Evolutionary conservation across 2,797 vertebrate genomes (phyloP).

Genomic region (Sternotherus odoratus): DNA sequence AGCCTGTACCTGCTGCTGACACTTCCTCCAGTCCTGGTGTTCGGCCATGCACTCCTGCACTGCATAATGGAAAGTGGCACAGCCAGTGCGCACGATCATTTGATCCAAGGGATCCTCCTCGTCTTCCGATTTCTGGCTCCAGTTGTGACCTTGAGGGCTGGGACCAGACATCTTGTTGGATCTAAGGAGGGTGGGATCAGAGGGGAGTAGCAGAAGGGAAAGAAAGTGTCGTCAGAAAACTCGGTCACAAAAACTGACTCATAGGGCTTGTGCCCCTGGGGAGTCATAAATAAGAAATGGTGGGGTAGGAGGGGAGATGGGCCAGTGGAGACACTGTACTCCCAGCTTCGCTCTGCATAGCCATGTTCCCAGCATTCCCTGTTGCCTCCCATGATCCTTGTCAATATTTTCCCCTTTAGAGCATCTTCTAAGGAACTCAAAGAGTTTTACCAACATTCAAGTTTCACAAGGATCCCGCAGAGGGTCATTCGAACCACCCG

Average conservation of each 20-base stretch:
- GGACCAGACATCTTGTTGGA: slow-evolving; percentile 72
- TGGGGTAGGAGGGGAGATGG: neutral
- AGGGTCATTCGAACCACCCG: neutral
- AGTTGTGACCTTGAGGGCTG: slow-evolving; percentile 80
- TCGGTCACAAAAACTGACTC: neutral
- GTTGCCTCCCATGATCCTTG: fast-evolving
- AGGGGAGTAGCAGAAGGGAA: fast-evolving
- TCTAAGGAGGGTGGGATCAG: fast-evolving
- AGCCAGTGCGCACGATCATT: slow-evolving; percentile 89
- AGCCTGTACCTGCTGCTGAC: slow-evolving; percentile 86
- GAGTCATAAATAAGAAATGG: neutral
- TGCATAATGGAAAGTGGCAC: slow-evolving; percentile 85
- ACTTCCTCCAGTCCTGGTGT: slow-evolving; percentile 91
- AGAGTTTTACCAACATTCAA: neutral
- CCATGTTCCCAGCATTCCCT: neutral
- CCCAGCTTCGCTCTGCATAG: too few relatives aligned
- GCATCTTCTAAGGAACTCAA: neutral
- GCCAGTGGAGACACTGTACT: neutral
- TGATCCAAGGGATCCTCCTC: slow-evolving; percentile 90
- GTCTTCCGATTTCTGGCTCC: slow-evolving; percentile 79
- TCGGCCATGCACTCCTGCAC: slow-evolving; percentile 94
- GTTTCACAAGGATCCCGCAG: neutral
- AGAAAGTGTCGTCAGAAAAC: neutral
- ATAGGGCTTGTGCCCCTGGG: neutral
- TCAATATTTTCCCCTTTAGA: neutral